Conservation (phyloP, 1,140 invertebrate species). For the Octopus sinensis region DNA sequence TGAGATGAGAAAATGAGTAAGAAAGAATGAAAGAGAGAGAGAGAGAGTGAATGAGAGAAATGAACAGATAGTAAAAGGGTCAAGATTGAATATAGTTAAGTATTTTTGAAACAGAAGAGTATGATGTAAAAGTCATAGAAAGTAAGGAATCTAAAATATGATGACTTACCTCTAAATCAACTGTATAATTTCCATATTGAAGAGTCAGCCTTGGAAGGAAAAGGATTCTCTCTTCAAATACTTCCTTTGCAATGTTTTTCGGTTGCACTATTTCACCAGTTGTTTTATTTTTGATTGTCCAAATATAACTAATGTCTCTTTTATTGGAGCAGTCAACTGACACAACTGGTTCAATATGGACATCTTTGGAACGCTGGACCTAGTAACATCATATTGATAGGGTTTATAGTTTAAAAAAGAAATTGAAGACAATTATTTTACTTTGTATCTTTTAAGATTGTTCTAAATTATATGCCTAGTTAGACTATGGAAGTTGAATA, state of each 20-base stretch:
- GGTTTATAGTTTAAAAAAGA: too few relatives aligned
- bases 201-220: slow-evolving; percentile 25
- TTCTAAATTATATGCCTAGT: too few relatives aligned
- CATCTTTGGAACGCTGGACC: slow-evolving; percentile 16
- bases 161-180: slow-evolving; percentile 27
- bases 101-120: too few relatives aligned
- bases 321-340: slow-evolving; percentile 19
- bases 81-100: too few relatives aligned
- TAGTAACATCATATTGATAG: not conserved
- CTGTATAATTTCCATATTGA: slow-evolving; percentile 26
- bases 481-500: too few relatives aligned
- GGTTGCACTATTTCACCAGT: not conserved
- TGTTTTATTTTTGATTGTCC: slow-evolving; percentile 7
- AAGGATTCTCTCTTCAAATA: slow-evolving; percentile 23
- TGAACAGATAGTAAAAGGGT: too few relatives aligned
- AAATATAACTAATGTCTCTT: slow-evolving; percentile 14
- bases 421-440: too few relatives aligned
- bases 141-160: not conserved
- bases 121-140: too few relatives aligned
- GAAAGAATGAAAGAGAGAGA: too few relatives aligned
- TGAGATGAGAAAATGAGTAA: too few relatives aligned
- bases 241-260: not conserved
- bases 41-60: too few relatives aligned
- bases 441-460: too few relatives aligned
- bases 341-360: slow-evolving; percentile 21